Evolutionary conservation across 2,797 vertebrate genomes (phyloP).

Genomic region (Cyclura pinguis): DNA sequence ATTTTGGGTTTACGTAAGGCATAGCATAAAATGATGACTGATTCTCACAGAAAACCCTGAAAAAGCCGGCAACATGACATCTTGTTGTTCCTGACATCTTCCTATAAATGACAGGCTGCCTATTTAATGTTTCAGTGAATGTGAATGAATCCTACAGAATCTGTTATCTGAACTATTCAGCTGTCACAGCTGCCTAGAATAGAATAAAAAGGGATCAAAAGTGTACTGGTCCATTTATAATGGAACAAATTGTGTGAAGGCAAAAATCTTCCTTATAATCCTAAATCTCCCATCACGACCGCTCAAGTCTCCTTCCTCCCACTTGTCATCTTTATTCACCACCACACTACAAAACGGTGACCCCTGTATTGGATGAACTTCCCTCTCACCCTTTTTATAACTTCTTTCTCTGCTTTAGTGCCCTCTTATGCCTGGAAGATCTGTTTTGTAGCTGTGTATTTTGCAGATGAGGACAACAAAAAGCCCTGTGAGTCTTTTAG

Average conservation of each 20-base stretch:
- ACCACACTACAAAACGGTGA: not conserved
- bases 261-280: not conserved
- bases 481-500: too few relatives aligned
- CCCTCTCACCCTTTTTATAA: not conserved
- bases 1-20: not conserved
- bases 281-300: not conserved
- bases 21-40: not conserved
- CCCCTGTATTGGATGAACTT: not conserved
- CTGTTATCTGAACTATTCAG: not conserved
- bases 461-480: too few relatives aligned
- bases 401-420: not conserved
- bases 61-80: not conserved
- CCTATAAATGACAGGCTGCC: not conserved
- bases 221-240: not conserved
- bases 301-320: not conserved
- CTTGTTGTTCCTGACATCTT: not conserved
- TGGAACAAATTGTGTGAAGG: not conserved
- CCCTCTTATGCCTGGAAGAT: not conserved
- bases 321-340: not conserved
- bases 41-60: not conserved
- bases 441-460: not conserved
- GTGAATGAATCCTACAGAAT: not conserved
- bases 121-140: not conserved
- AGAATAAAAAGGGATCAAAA: not conserved
- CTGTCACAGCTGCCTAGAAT: not conserved